These are phyloP conservation scores for Diaperis boleti DNA, from an alignment of 2,888 invertebrate species.

Conservation along the genomic window DNA sequence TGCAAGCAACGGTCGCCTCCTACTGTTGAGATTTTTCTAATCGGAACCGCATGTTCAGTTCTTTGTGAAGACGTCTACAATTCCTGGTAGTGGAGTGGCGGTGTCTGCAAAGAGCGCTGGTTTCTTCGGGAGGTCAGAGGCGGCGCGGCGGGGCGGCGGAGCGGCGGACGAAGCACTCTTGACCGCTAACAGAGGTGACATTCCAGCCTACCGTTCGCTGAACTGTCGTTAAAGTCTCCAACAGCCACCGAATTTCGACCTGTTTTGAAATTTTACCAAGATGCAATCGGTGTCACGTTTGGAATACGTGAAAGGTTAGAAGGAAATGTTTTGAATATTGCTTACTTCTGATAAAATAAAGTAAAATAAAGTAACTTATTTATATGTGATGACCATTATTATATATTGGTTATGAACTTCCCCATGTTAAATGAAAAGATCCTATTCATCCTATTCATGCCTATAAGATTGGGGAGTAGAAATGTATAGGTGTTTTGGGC, in stretches of 20 bases:
- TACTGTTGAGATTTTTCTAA: slow-evolving; percentile 5
- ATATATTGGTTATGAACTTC: too few relatives aligned
- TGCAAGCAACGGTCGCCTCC: background rate
- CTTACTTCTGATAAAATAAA: too few relatives aligned
- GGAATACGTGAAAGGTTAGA: too few relatives aligned
- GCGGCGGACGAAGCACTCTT: slow-evolving; percentile 44
- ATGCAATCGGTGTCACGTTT: too few relatives aligned
- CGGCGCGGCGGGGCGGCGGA: too few relatives aligned
- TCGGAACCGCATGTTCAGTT: slow-evolving; percentile 9
- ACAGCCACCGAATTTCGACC: slow-evolving; percentile 48
- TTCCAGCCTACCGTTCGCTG: slow-evolving; percentile 56
- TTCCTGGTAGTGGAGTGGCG: slow-evolving; percentile 12
- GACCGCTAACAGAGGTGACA: slow-evolving; percentile 55
- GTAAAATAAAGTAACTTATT: too few relatives aligned
- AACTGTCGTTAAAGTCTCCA: slow-evolving; percentile 51
- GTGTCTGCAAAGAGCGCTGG: slow-evolving; percentile 32
- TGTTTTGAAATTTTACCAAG: background rate
- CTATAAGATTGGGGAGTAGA: too few relatives aligned
- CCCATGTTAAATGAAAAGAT: too few relatives aligned
- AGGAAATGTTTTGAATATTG: too few relatives aligned
- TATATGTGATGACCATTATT: too few relatives aligned
- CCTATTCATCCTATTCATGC: too few relatives aligned
- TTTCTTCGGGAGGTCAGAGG: slow-evolving; percentile 44
- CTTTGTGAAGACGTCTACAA: slow-evolving; percentile 18
- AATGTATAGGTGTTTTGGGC: too few relatives aligned